Evolutionary conservation across 2,797 vertebrate species (phyloP), one percentile per base, ranked within the genome.

Genomic region (Craterocephalus amniculus): DNA sequence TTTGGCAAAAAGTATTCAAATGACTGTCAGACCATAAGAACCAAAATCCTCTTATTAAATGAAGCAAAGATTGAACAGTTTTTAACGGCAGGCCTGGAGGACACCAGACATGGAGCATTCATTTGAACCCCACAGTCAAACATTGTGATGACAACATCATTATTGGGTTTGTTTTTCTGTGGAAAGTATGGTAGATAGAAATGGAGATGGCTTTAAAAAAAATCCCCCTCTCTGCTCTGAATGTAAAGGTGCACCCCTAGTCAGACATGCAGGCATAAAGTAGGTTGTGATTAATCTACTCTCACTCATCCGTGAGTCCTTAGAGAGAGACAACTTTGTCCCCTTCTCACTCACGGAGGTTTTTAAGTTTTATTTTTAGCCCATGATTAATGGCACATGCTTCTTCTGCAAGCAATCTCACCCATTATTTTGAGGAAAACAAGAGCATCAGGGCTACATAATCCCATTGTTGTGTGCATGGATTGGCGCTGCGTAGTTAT

Each of bases 351-450:
- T 88, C 83, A 83, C 61, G 57, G 45, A 43, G 38, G 57, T 67
- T 52, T 67, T 65, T 54, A 59, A 40, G 60, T 81, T 84, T 88
- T 86, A 89, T 88, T 86, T 89, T 89, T 87, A 85, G 83, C 63
- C 7, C 0, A 13, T 86, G 87, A 90, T 80, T 84, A 87, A 90
- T 86, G 65, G 64, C 32, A 35, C 57, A 22, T 40, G 55, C 45
- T 61, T 78, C 72, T 66, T 83, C 35, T 70, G 70, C 38, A 66
- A 74, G 35, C 49, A 60, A 22, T 55, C 61, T 68, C 14, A 38
- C 66, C 13, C 27, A 70, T 79, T 74, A 70, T 72, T 70, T 58
- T 72, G 32, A 35, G 67, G 64, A 75, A 82, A 79, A 83, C 54
- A 83, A 77, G 64, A 80, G 48, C 40, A 56, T 57, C 18, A 48